Base-by-base conservation (phyloP, 1,140 invertebrate species). In the Medauroidea extradentata region DNA sequence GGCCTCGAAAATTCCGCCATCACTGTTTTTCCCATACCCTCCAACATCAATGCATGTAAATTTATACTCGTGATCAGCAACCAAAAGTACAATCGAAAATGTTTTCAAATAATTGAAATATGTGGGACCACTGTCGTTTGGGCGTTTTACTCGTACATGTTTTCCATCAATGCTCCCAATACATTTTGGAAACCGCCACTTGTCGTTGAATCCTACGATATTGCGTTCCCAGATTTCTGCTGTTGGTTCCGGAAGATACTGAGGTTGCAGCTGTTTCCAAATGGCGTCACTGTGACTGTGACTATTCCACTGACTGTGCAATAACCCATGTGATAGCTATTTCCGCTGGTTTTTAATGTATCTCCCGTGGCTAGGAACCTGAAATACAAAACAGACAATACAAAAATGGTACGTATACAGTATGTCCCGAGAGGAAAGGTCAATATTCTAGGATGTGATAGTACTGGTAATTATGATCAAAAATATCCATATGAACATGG, bases 151-250 rank as follows among this genome's bases (percentile, higher is more conserved):
- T 27, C 63, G 57, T 24, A 78, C 53, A 59, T 79, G 74, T 61
- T 78, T 79, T 5, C 74, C 72, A 63, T 79, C 77, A 13, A 79
- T 67, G 39, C 68, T 68, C 2, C 72, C 73, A 52, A 76, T 46
- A 48, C 65, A 70, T 46, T 70, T 64, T 42, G 67, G 75, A 64
- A 77, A 77, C 53, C 68, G 53, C 65, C 69, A 74, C 49, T 34
- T 39, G 39, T 59, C 59, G 46, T 59, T 34, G 63, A 73, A 74
- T 16, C 59, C 65, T 38, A 57, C 46, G 18, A 52, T 61, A n/a
- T 16, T 56, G 24, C 18, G 1, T 57, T 57, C 24, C 55, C 55
- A 57, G 14, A 46, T 9, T 57, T 46, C 19, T 48, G 11, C 25
- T 48, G 55, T 48, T 29, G 55, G 55, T 57, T 57, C 55, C 5